Evolutionary conservation across 2,113 vertebrate genomes (phyloP).

Genomic region (Plotosus lineatus): DNA sequence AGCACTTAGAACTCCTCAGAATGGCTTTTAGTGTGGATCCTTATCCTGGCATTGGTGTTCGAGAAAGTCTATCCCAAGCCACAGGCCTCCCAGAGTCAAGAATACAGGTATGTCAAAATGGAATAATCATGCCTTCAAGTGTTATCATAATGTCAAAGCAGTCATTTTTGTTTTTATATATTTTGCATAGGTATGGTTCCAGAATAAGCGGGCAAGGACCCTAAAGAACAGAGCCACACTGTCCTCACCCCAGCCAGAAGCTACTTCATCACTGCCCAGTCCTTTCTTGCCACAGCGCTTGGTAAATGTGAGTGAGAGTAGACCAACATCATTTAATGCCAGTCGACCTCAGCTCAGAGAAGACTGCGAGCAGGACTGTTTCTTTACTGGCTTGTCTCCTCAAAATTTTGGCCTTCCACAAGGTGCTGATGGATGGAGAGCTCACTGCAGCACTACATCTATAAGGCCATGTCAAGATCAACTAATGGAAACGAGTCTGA

Average conservation of each 20-base stretch:
- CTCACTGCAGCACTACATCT: conserved; percentile 49
- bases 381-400: conserved; percentile 40
- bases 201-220: conserved; percentile 60
- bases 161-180: background rate
- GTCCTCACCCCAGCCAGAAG: conserved; percentile 32
- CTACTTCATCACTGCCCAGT: conserved; percentile 31
- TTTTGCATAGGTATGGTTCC: conserved; percentile 57
- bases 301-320: conserved; percentile 1
- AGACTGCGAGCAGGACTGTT: conserved; percentile 41
- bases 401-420: conserved; percentile 37
- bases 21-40: conserved; percentile 55
- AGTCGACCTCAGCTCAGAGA: conserved; percentile 21
- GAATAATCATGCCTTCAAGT: background rate
- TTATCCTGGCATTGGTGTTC: conserved; percentile 57
- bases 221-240: conserved; percentile 44
- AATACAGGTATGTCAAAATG: conserved; percentile 50
- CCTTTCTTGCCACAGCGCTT: conserved; percentile 40
- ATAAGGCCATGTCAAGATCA: conserved; percentile 39
- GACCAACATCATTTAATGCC: conserved; percentile 32
- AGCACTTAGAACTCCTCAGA: conserved; percentile 53
- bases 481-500: conserved; percentile 48
- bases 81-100: conserved; percentile 59
- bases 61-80: conserved; percentile 56
- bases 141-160: background rate
- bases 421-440: too few species aligned